phyloP scores from a whole-genome alignment of 2,113 vertebrate species.

The Terrapene triunguis region DNA sequence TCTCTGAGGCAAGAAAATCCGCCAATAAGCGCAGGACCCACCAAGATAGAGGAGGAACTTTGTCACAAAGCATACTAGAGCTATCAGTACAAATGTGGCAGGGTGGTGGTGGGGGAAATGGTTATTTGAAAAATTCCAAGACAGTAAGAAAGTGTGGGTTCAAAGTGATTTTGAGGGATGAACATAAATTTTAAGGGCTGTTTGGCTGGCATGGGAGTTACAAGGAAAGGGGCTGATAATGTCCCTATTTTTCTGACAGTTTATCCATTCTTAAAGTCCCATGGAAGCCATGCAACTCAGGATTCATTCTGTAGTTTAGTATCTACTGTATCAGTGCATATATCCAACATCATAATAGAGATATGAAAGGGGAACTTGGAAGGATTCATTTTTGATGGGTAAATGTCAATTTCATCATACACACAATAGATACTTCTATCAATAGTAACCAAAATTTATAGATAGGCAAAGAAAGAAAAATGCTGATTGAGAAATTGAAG shows the following conservation, averaged over 20 bases:
- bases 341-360: not conserved
- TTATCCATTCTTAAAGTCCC: not conserved
- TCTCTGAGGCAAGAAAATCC: no score
- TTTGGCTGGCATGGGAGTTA: not conserved
- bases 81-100: not conserved
- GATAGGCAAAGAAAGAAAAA: not conserved
- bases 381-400: not conserved
- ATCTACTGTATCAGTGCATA: not conserved
- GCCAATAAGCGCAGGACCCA: no score
- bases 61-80: not conserved
- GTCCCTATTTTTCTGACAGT: not conserved
- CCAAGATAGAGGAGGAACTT: no score
- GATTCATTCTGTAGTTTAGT: not conserved
- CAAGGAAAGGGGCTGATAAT: not conserved
- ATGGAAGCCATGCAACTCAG: not conserved
- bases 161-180: not conserved
- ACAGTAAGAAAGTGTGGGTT: not conserved
- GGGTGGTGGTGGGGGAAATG: not conserved
- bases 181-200: not conserved
- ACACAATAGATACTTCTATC: not conserved
- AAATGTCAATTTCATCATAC: not conserved
- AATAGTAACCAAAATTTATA: not conserved
- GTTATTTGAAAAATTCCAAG: not conserved
- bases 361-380: not conserved
- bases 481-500: not conserved